Base-by-base conservation (phyloP, 2,888 invertebrate species). In the Uloborus plumipes region DNA sequence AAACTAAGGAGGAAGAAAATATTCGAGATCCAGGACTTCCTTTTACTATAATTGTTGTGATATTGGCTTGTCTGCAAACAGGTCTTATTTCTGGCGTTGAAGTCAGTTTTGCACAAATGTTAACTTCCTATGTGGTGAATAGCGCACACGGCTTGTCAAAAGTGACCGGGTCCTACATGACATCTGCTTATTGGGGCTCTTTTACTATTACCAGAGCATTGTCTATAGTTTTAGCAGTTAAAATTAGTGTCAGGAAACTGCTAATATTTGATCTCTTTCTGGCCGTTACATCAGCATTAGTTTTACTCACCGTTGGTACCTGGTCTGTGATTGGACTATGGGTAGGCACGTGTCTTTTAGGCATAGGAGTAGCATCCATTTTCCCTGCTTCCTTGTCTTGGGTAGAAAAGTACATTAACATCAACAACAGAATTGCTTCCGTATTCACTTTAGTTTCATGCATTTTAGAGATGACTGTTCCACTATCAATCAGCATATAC, bases 301-400 rank as follows among this genome's bases (percentile, higher is more conserved):
- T 89, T 15, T 85, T 89, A 15, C 82, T 85, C 6, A 86, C 89
- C 67, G 86, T 87, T 49, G 87, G 88, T 3, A 73, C 62, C 14
- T 62, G 62, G 59, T 83, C 86, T 16, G 86, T 88, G 20, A 85
- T 86, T 20, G 84, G 88, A 26, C 80, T 90, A 62, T 90, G 89
- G 89, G 84, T 88, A 18, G 89, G 89, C 22, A 88, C 90, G 0
- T 86, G 88, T 6, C 85, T 88, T 7, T 85, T 90, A 15, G 90
- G 90, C 7, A 85, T 89, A 7, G 90, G 90, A 18, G 87, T 90
- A 86, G 89, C 90, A 0, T 89, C 90, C 11, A 88, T 89, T 13
- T 90, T 90, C 80, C 90, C 90, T 4, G 88, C 90, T 0, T 88
- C 88, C 50, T 87, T 90, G 16, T 87, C 89, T 0, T 90, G 90